Conservation (phyloP, 2,113 vertebrate species). For the Elephantulus edwardii region DNA sequence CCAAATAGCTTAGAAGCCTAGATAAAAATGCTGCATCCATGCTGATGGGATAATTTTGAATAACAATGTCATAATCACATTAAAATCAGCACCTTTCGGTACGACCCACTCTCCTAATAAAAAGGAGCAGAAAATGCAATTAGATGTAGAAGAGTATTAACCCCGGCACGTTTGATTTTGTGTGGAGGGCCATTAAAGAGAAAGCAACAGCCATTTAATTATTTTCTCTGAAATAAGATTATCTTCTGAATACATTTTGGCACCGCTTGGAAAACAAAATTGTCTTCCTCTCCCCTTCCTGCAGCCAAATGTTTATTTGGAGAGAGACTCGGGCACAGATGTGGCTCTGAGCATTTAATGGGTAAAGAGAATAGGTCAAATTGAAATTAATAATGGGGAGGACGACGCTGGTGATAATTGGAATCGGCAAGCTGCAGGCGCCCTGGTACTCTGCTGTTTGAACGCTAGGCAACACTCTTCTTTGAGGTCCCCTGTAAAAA, state of each 20-base stretch:
- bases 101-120: background rate
- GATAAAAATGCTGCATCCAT: background rate
- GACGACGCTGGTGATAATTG: background rate
- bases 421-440: fast-evolving
- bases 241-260: background rate
- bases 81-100: background rate
- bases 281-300: background rate
- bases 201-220: constrained; percentile 27
- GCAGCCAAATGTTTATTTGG: background rate
- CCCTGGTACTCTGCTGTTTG: too few relatives aligned
- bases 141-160: background rate
- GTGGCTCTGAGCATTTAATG: too few relatives aligned
- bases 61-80: background rate
- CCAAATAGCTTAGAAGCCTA: too few relatives aligned
- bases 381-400: background rate
- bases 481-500: too few relatives aligned
- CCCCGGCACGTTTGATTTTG: background rate
- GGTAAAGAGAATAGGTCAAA: background rate
- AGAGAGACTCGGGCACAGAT: background rate
- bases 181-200: background rate
- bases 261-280: background rate
- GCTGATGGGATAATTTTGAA: background rate
- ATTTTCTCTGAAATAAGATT: constrained; percentile 28
- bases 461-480: too few relatives aligned
- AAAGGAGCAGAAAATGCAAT: constrained; percentile 5